A percentile compares a stretch with the other conserved stretches of the same genome.
Evolutionary conservation across 2,888 invertebrate species (phyloP).

Genomic region (Parasteatoda lunata): DNA sequence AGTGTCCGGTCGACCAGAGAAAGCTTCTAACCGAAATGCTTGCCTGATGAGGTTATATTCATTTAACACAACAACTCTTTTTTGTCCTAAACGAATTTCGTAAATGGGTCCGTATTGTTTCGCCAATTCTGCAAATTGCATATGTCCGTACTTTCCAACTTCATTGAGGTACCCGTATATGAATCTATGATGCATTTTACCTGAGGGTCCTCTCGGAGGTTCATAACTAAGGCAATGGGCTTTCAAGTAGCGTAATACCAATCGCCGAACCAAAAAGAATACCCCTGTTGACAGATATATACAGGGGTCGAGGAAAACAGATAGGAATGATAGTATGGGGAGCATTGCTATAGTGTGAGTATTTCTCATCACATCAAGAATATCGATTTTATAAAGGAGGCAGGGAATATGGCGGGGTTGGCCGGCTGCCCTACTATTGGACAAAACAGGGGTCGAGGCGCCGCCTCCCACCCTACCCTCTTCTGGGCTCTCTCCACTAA

Average conservation of each 20-base stretch:
- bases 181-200: slow-evolving; percentile 87
- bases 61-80: slow-evolving; percentile 88
- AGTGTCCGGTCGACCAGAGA: slow-evolving; percentile 89
- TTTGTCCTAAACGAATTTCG: slow-evolving; percentile 86
- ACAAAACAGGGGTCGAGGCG: slow-evolving; percentile 56
- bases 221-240: no score
- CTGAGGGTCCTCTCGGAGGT: slow-evolving; percentile 80
- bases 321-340: background rate
- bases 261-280: slow-evolving; percentile 1
- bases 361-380: background rate
- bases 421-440: slow-evolving; percentile 68
- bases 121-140: slow-evolving; percentile 85
- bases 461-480: slow-evolving; percentile 46
- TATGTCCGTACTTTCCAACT: slow-evolving; percentile 82
- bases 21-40: slow-evolving; percentile 88
- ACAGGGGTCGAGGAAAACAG: background rate
- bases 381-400: slow-evolving; percentile 48
- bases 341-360: background rate
- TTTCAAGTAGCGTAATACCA: background rate
- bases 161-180: slow-evolving; percentile 88
- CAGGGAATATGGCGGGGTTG: slow-evolving; percentile 39
- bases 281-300: slow-evolving; percentile 22
- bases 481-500: slow-evolving; percentile 35
- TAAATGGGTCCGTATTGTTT: slow-evolving; percentile 87
- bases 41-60: slow-evolving; percentile 90